Base-by-base conservation (phyloP, 2,888 invertebrate genomes). In the Epinotia bilunana region DNA sequence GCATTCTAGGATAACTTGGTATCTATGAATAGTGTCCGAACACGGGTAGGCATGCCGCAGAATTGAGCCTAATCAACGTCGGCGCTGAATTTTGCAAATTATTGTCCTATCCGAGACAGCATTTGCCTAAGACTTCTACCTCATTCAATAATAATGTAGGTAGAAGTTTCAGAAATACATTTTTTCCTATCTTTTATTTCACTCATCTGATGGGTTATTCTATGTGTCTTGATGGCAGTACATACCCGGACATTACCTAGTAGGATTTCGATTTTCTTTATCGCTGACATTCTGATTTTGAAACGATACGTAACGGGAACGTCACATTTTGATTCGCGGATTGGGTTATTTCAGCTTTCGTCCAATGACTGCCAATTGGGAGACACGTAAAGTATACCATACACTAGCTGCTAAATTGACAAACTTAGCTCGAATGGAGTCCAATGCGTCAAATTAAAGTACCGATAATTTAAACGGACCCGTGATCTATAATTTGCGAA, bases 1-100 rank as follows among this genome's bases (percentile, higher is more conserved):
- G 72, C 77, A 72, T 78, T 78, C 78, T 79, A 77, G 79, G 77
- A 77, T 77, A 79, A 76, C 60, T 71, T 43, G 64, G 74, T 83
- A 86, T 87, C 86, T 90, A 87, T 85, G 86, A 88, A 86, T 86
- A 87, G 84, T 87, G 88, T 87, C 84, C 84, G 80, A 81, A 81
- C 81, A 82, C 84, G 81, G 82, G 81, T 80, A 82, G 87, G 86
- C 86, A 87, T 85, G 87, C 87, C 83, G 87, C 85, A 82, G 84
- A 85, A 33, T 28, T 7, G 43, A 57, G 68, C 11, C 68, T 43
- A 23, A 23, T 43, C 68, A 69, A 69, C 20, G 58, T 11, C 20
- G 23, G 43, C n/a, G 23, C 5, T n/a, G 43, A 43, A 16, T 4
- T 2, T 58, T 43, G 43, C 43, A 68, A 46, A 69, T 46, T 11